These are phyloP conservation scores for Drosophila tristis DNA, from an alignment of 1,140 invertebrate genomes.

Conservation along the genomic window DNA sequence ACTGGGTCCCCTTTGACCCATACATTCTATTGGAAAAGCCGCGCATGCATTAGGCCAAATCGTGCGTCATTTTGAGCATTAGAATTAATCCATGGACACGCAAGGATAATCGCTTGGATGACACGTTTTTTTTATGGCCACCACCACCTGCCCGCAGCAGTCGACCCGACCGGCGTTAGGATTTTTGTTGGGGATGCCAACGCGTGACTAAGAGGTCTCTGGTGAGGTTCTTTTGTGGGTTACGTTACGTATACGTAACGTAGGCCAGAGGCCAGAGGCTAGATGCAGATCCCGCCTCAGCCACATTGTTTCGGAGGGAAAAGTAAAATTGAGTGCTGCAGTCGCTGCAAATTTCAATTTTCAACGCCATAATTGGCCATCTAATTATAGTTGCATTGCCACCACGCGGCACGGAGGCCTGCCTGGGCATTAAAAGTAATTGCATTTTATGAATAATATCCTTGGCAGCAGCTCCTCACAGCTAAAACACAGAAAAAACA, in stretches of 20 bases:
- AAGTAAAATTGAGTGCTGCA: conserved; percentile 38
- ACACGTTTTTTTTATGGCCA: conserved; percentile 38
- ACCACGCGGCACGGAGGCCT: conserved; percentile 16
- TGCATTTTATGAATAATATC: conserved; percentile 51
- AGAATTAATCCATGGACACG: conserved; percentile 58
- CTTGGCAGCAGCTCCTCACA: conserved; percentile 5
- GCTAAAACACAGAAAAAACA: neutral
- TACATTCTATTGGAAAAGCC: neutral
- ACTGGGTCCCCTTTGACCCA: neutral
- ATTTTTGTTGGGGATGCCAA: conserved; percentile 39
- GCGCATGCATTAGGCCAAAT: conserved; percentile 39
- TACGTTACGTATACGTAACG: conserved; percentile 46
- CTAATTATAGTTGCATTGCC: conserved; percentile 49
- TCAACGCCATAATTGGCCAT: conserved; percentile 59
- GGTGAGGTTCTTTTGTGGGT: neutral
- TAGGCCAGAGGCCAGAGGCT: neutral
- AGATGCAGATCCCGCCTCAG: conserved; percentile 4
- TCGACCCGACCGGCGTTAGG: conserved; percentile 13
- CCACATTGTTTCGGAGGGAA: conserved; percentile 9
- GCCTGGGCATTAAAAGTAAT: conserved; percentile 57
- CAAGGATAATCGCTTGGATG: conserved; percentile 60
- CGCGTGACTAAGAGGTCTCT: conserved; percentile 50
- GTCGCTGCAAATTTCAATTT: conserved; percentile 50
- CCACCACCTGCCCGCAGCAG: conserved; percentile 9
- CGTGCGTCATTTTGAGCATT: conserved; percentile 58